Evolutionary conservation across 2,113 vertebrate genomes (phyloP), one percentile per base, ranked within the genome.

Genomic region (Barbus barbus): DNA sequence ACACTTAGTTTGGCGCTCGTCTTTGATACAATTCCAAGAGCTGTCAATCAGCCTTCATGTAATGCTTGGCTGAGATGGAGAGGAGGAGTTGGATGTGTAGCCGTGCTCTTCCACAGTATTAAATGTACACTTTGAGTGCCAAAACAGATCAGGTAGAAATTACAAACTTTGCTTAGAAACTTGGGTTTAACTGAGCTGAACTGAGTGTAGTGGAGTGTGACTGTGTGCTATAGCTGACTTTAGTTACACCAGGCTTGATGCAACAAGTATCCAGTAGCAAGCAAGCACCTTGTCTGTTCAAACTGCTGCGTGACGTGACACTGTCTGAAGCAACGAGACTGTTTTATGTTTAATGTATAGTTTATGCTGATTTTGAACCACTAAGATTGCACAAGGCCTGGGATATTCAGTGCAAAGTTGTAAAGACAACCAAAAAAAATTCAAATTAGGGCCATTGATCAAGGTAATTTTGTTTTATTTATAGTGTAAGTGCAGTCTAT

Each of bases 1-100:
- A 90, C 89, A 91, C 75, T 87, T 51, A 60, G 67, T 41, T 84
- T 74, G 82, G 85, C 82, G 46, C 84, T 72, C 51, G 80, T 79
- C 53, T 81, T 84, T 73, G 77, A 84, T 86, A 72, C 75, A 65
- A 60, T 84, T 86, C 83, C 79, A 84, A 84, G 85, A 65, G 74
- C 80, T 82, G 78, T 86, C 73, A 84, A 58, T 81, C 48, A 78
- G 71, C 72, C 74, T 60, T 82, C 51, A 79, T 82, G 46, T 67
- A 76, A 31, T 60, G 69, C 26, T 48, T 69, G 46, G 86, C 72
- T 61, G 78, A 69, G 74, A 80, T 53, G 78, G 85, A 78, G 31
- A 81, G 82, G 67, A 81, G 67, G 69, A 80, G 53, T 79, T 48
- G 69, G 65, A 71, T 81, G 38, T 46, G 53, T 58, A 72, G 65